Base-by-base conservation (phyloP, 2,113 vertebrate genomes). In the Sterrhoptilus dennistouni region DNA sequence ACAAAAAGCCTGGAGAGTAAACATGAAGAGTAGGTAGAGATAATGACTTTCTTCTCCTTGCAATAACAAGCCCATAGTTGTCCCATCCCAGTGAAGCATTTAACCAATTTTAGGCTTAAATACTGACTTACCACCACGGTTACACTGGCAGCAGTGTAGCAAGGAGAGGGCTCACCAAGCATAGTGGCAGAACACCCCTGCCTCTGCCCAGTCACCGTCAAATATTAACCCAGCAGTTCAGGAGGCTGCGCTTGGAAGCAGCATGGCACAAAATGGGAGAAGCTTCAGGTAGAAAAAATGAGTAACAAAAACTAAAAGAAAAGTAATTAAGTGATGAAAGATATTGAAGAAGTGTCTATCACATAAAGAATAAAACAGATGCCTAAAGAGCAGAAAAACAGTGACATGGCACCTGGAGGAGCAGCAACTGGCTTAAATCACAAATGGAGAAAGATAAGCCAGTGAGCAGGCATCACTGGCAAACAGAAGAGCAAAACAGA, bases 221-320 rank as follows among this genome's bases (percentile, higher is more conserved):
- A 95, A 92, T 33, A 96, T 97, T 97, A 97, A 97, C 85, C 38
- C 54, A 50, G 83, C 59, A 16, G 40, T 8, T 85, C 47, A 53
- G 45, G 36, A 91, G n/a, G 66, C 57, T 79, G 78, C 11, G 10
- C 60, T 64, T 71, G 53, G 36, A 80, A 69, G n/a, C 3, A 72
- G 31, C 5, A 1, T 5, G 20, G 36, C 33, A 57, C 29, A n/a
- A 85, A 85, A 64, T 3, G n/a, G 14, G 75, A 94, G 13, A n/a
- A 61, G 45, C 18, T 91, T 65, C 40, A 45, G 50, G 38, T 16
- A 61, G n/a, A 69, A 66, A 77, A 87, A 88, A 40, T 12, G 20
- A 92, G 45, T 36, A 61, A 52, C 12, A 24, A 53, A 76, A 35
- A 8, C 28, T 61, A 36, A 88, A 85, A 76, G 28, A 68, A 65